Evolutionary conservation across 2,113 vertebrate species (phyloP).

Genomic region (Himantopus leucocephalus): DNA sequence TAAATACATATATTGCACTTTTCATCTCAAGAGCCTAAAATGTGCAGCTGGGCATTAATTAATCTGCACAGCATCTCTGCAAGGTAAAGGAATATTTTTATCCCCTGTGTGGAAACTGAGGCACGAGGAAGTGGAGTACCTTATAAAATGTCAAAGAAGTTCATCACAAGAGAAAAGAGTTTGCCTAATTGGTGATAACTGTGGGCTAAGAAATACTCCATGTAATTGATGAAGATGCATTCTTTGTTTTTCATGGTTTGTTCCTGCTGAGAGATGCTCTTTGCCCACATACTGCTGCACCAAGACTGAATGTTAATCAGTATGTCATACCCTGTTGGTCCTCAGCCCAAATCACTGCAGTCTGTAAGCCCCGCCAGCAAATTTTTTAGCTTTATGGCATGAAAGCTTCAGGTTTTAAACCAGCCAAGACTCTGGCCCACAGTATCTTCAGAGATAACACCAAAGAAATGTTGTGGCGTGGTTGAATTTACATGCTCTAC

Average conservation of each 20-base stretch:
- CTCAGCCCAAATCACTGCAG: not conserved
- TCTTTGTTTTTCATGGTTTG: not conserved
- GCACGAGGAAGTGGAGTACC: not conserved
- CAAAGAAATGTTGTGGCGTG: not conserved
- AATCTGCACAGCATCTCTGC: not conserved
- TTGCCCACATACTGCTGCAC: not conserved
- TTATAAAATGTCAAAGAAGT: not conserved
- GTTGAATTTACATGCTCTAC: not conserved
- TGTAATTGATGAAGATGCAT: not conserved
- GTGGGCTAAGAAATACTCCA: not conserved
- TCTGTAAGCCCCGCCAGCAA: not conserved
- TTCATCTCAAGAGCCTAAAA: not conserved
- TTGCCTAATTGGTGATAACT: not conserved
- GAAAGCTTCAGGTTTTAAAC: not conserved
- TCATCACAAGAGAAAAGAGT: not conserved
- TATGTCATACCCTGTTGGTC: not conserved
- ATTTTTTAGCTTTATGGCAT: not conserved
- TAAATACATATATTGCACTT: conserved; percentile 8
- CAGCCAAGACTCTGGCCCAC: not conserved
- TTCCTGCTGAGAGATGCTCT: not conserved
- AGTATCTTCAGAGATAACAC: not conserved
- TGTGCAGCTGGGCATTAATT: not conserved
- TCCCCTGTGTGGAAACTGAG: not conserved
- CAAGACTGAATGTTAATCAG: not conserved
- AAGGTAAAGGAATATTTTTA: not conserved